Percentiles rank a stretch among this genome's conserved stretches.
phyloP scores from a whole-genome alignment of 2,888 invertebrate genomes.

The Willowsia nigromaculata region DNA sequence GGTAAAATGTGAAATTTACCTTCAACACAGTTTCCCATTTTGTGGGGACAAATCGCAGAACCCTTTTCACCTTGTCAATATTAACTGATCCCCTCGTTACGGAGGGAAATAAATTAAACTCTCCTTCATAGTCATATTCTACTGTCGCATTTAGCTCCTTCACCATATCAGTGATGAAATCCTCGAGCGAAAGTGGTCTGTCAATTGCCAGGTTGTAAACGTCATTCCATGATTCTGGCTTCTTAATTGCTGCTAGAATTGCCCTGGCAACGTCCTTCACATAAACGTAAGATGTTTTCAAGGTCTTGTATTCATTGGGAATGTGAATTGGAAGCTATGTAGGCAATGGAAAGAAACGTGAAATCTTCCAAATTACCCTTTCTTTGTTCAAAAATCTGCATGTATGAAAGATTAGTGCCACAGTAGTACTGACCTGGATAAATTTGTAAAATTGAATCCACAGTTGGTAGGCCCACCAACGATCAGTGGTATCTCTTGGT shows the following conservation, averaged over 20 bases:
- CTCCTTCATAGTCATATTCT: slow-evolving; percentile 73
- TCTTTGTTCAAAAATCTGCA: not conserved
- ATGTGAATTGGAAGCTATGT: slow-evolving; percentile 79
- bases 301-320: slow-evolving; percentile 79
- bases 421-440: too few relatives aligned
- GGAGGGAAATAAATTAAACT: slow-evolving; percentile 80
- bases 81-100: slow-evolving; percentile 80
- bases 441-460: slow-evolving; percentile 80
- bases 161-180: slow-evolving; percentile 79
- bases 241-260: slow-evolving; percentile 79
- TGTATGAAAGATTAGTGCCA: too few relatives aligned
- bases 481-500: slow-evolving; percentile 81
- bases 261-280: slow-evolving; percentile 81
- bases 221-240: slow-evolving; percentile 78
- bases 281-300: slow-evolving; percentile 81
- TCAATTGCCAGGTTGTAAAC: slow-evolving; percentile 81
- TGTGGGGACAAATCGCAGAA: slow-evolving; percentile 80
- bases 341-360: not conserved
- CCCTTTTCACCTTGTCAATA: slow-evolving; percentile 79
- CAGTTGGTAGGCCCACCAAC: slow-evolving; percentile 81
- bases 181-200: slow-evolving; percentile 79
- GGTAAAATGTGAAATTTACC: slow-evolving; percentile 55
- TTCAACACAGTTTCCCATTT: slow-evolving; percentile 79
- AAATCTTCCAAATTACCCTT: not conserved
- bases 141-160: slow-evolving; percentile 69